Evolutionary conservation across 2,888 invertebrate genomes (phyloP).

Genomic region (Synergus itoensis): DNA sequence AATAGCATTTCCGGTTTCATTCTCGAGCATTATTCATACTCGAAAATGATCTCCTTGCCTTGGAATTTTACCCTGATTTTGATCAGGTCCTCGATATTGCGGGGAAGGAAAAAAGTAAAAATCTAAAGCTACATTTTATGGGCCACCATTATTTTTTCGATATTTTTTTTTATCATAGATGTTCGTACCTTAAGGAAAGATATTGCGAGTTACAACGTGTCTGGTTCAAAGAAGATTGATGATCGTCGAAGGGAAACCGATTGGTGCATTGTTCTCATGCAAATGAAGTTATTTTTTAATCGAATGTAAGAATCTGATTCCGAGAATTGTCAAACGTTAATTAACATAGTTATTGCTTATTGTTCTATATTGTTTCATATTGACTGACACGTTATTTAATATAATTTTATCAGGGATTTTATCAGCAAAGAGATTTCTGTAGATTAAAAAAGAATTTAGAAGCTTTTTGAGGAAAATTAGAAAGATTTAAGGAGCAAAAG

Average conservation of each 20-base stretch:
- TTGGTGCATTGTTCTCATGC: constrained; percentile 40
- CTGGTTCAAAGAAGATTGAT: constrained; percentile 37
- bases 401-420: not conserved
- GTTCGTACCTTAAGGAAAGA: constrained; percentile 35
- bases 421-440: not conserved
- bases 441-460: not conserved
- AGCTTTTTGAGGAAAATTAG: no score
- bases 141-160: constrained; percentile 31
- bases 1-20: constrained; percentile 38
- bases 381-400: constrained; percentile 36
- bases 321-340: constrained; percentile 19
- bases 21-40: constrained; percentile 16
- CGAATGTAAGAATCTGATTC: constrained; percentile 28
- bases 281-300: constrained; percentile 36
- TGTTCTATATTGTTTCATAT: constrained; percentile 2
- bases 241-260: constrained; percentile 32
- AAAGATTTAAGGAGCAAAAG: no score
- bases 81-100: constrained; percentile 12
- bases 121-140: not conserved
- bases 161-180: constrained; percentile 30
- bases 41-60: constrained; percentile 29
- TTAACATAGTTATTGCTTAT: constrained; percentile 38
- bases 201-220: constrained; percentile 30
- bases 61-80: constrained; percentile 40
- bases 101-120: constrained; percentile 6